A percentile compares a stretch with the other conserved stretches of the same genome.
These are phyloP conservation scores for Acanthosepion lycidas DNA, from an alignment of 2,888 invertebrate species.

Conservation along the genomic window DNA sequence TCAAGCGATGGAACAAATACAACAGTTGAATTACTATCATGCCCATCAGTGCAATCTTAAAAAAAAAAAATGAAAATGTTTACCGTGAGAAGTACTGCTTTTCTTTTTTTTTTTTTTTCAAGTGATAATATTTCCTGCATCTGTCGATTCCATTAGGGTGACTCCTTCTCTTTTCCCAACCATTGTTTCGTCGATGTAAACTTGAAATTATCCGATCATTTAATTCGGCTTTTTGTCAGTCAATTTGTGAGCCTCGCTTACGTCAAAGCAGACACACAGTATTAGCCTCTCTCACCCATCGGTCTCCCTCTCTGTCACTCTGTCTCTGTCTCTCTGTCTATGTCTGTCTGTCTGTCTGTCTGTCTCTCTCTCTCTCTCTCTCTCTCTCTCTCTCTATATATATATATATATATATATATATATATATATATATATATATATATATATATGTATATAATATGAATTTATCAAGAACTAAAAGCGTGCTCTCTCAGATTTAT, in stretches of 20 bases:
- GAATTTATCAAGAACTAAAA: background rate
- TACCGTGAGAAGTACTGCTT: background rate
- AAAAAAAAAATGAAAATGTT: background rate
- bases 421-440: background rate
- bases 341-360: background rate
- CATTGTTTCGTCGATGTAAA: background rate
- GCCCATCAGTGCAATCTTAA: background rate
- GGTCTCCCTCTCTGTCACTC: no score
- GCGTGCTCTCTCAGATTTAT: background rate
- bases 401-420: background rate
- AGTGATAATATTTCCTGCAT: background rate
- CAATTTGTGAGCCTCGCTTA: background rate
- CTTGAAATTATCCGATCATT: background rate
- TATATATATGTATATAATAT: background rate
- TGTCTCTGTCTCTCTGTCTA: background rate
- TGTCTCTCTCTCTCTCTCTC: background rate
- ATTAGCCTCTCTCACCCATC: background rate
- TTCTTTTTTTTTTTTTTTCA: background rate
- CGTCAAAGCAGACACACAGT: background rate
- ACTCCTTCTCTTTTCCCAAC: background rate
- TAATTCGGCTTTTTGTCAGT: background rate
- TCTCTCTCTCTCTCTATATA: background rate
- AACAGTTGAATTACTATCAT: background rate
- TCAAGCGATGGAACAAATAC: background rate
- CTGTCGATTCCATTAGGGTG: background rate